Conservation (phyloP, 1,140 invertebrate species). For the Drosophila melanogaster region Release_6_plus_ISO1_MT NT_033777.3:5141001-5141500, state of each 20-base stretch:
- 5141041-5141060: no score
- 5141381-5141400: constrained; percentile 37
- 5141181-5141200: constrained; percentile 76
- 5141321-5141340: constrained; percentile 36
- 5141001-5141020: no score
- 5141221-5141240: constrained; percentile 38
- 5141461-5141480: constrained; percentile 50
- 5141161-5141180: constrained; percentile 52
- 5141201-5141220: constrained; percentile 47
- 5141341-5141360: no score
- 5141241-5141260: neutral
- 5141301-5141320: constrained; percentile 52
- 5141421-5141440: constrained; percentile 69
- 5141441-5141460: constrained; percentile 58
- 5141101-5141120: neutral
- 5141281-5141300: constrained; percentile 78
- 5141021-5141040: no score
- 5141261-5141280: constrained; percentile 70
- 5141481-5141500: constrained; percentile 36
- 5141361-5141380: neutral
- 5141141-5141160: constrained; percentile 20
- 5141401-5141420: constrained; percentile 57
- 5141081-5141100: no score
- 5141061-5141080: no score
- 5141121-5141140: constrained; percentile 1